Base-by-base conservation (phyloP, 2,888 invertebrate species). In the Fragum sueziense region DNA sequence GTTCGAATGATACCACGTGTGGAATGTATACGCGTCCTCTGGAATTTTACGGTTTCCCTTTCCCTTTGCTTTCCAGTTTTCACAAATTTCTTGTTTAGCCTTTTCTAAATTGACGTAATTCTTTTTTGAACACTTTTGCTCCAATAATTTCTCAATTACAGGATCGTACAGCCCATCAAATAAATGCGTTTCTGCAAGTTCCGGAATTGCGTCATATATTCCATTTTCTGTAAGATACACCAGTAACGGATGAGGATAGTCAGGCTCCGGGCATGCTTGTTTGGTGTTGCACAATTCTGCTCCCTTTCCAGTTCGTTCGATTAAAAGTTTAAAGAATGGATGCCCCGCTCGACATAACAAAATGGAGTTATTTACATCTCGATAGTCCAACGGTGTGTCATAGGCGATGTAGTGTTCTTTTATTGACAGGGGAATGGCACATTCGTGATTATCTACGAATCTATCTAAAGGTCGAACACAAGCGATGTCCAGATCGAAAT, bases 381-480 rank as follows among this genome's bases (percentile, higher is more conserved):
- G 9, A 17, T 61, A 61, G 29, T 61, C 61, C 14, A 61, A 31
- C 31, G 29, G 17, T 11, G 6, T 25, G 11, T 61, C 61, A 17
- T 61, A 61, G 1, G 61, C 61, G 14, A 61, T 33, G 2, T 17
- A 61, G 20, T 27, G 31, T 61, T 61, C 61, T 31, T 29, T 29
- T 3, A 27, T 22, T 2, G 29, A 33, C 7, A 20, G 14, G 6
- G 31, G 31, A 25, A 61, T 14, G 17, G 61, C 25, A 31, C 61
- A 61, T 31, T 61, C 31, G 20, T 61, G 61, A 29, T 61, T 61
- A 11, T 61, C 61, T 29, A 61, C 61, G 31, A 61, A 61, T 29
- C 61, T 25, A 17, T 61, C 61, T 29, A 61, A 31, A 31, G 61
- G 61, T 31, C 61, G 29, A 29, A 61, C 29, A 31, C 61, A 25